These are phyloP conservation scores for Tyrophagus putrescentiae DNA, from an alignment of 1,140 invertebrate species.

Conservation along the genomic window DNA sequence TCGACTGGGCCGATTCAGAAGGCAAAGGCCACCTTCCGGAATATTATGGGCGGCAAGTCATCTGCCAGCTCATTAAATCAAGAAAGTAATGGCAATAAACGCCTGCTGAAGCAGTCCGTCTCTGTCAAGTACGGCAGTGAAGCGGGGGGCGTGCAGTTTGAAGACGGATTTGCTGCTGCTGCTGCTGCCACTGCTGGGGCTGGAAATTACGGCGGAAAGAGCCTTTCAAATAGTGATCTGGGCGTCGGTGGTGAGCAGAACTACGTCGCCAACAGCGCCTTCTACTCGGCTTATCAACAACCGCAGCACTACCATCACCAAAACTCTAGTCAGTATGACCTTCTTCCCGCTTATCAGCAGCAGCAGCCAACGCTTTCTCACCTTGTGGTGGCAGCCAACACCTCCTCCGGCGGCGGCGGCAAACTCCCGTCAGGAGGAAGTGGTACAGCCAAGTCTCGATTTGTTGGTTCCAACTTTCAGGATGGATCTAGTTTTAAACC, in stretches of 20 bases:
- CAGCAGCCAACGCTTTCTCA: neutral
- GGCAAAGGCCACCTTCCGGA: conserved; percentile 35
- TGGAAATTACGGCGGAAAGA: conserved; percentile 1
- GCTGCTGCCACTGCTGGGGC: neutral
- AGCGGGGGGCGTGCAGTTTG: neutral
- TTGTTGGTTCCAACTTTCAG: neutral
- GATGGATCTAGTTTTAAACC: neutral
- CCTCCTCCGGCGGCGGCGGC: neutral
- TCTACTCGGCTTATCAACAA: neutral
- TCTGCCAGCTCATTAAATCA: conserved; percentile 1
- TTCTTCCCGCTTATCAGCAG: too few species aligned
- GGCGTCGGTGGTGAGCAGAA: neutral
- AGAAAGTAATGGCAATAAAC: conserved; percentile 8
- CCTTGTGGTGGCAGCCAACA: neutral
- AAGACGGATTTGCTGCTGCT: neutral
- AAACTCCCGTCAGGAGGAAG: neutral
- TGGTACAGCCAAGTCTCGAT: neutral
- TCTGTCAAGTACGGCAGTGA: neutral
- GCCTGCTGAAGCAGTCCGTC: conserved; percentile 1
- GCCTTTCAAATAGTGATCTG: conserved; percentile 10
- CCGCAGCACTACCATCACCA: neutral
- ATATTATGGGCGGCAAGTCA: conserved; percentile 28
- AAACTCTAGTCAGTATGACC: conserved; percentile 8
- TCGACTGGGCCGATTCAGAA: conserved; percentile 25
- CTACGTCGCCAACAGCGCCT: neutral